Evolutionary conservation across 2,797 vertebrate species (phyloP), one percentile per base, ranked within the genome.

Genomic region (Basileuterus tristriatus): DNA sequence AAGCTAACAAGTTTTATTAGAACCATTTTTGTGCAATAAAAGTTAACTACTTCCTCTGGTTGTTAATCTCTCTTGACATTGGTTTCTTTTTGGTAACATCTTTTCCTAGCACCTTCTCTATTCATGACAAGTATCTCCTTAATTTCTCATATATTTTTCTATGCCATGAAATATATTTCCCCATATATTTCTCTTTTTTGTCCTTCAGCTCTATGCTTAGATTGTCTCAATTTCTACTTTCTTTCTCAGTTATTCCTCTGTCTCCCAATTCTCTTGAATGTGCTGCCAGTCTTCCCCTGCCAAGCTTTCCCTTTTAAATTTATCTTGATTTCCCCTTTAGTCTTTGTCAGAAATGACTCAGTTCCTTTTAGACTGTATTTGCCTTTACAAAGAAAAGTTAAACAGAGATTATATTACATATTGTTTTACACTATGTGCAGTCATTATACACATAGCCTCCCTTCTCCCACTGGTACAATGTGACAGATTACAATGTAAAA

Each of bases 281-380:
- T 58, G 60, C 58, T 96, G 87, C 89, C 89, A 96, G 81, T 39
- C 37, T 89, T 87, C 77, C 76, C 12, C 80, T 91, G 50, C 89
- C 91, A 96, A 80, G 46, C 30, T 89, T 87, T 80, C 72, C 12
- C 77, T 89, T 92, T 83, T 76, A 89, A 90, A 95, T 87, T 84
- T 80, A 60, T 87, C 75, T 75, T 56, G 21, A 83, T 87, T 92
- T 87, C 60, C 68, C 65, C 68, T 81, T 89, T 58, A 89, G 69
- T 91, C 76, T 83, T 56, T 43, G 76, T 46, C 87, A 95, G 89
- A 93, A 92, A 93, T 83, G 7, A 94, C 82, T 91, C 76, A 87
- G 68, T 80, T 49, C 34, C 56, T 81, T 74, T 91, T 83, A 91
- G 44, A 85, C 32, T 49, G 29, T 43, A 74, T 83, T 68, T 89